Percentiles rank a stretch among this genome's conserved stretches.
Evolutionary conservation across 2,888 invertebrate genomes (phyloP).

Genomic region (Apocheima hispidaria): DNA sequence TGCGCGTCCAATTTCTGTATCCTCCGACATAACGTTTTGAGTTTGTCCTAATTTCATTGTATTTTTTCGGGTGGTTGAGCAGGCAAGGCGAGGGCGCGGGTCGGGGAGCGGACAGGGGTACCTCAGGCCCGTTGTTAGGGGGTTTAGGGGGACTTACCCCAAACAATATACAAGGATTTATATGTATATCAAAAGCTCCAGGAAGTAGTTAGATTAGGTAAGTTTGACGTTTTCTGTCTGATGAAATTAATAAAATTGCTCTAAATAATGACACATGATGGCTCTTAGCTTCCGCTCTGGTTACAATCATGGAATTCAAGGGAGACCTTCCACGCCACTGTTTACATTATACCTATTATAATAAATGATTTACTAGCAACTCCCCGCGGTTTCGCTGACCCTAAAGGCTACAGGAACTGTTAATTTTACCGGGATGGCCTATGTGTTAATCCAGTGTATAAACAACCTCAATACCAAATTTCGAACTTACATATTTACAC

Average conservation of each 20-base stretch:
- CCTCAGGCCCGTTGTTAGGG: conserved; percentile 44
- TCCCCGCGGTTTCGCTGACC: too few relatives aligned
- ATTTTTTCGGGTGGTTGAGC: conserved; percentile 53
- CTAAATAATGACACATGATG: neutral
- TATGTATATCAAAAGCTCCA: conserved; percentile 5
- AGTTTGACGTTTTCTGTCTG: conserved; percentile 1
- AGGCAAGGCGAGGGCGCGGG: conserved; percentile 47
- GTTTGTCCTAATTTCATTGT: conserved; percentile 55
- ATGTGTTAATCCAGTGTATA: too few relatives aligned
- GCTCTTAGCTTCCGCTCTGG: conserved; percentile 5
- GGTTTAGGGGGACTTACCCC: conserved; percentile 28
- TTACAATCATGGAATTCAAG: conserved; percentile 33
- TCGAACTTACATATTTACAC: too few relatives aligned
- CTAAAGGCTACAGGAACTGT: too few relatives aligned
- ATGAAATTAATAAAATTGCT: neutral
- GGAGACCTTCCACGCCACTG: conserved; percentile 64
- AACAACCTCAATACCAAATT: too few relatives aligned
- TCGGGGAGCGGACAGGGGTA: conserved; percentile 45
- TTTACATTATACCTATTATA: conserved; percentile 81
- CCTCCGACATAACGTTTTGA: conserved; percentile 45
- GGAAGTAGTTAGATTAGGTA: neutral
- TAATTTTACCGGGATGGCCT: too few relatives aligned
- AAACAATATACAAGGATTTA: conserved; percentile 8
- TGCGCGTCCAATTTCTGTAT: conserved; percentile 25
- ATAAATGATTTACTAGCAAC: conserved; percentile 84